These are phyloP conservation scores for Heliconius congener DNA, from an alignment of 1,140 invertebrate genomes.

Conservation along the genomic window DNA sequence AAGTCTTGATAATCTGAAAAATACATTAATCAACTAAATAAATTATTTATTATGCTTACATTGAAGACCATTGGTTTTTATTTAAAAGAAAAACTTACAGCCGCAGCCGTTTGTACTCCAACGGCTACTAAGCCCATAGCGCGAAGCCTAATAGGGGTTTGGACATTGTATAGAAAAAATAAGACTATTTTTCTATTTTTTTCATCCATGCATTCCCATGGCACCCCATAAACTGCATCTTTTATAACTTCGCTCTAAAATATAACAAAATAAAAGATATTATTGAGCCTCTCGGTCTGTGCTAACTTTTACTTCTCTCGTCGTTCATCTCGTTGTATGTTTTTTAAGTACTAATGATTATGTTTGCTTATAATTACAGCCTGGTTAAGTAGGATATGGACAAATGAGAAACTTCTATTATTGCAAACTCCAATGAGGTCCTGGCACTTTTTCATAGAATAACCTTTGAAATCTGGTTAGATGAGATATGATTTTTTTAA, in stretches of 20 bases:
- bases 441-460: too few relatives aligned
- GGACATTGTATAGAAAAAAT: slow-evolving; percentile 39
- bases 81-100: slow-evolving; percentile 26
- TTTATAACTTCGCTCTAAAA: slow-evolving; percentile 35
- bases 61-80: not conserved
- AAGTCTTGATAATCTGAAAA: slow-evolving; percentile 35
- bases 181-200: slow-evolving; percentile 37
- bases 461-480: too few relatives aligned
- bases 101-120: slow-evolving; percentile 38
- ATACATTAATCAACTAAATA: not conserved
- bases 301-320: not conserved
- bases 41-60: too few relatives aligned
- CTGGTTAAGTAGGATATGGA: too few relatives aligned
- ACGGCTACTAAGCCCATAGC: slow-evolving; percentile 30
- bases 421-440: too few relatives aligned
- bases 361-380: too few relatives aligned
- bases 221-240: slow-evolving; percentile 39
- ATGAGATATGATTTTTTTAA: too few relatives aligned
- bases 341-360: too few relatives aligned
- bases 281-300: not conserved
- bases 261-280: not conserved
- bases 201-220: slow-evolving; percentile 43
- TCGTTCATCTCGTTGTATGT: too few relatives aligned
- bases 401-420: too few relatives aligned
- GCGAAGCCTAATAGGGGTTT: slow-evolving; percentile 32